These are phyloP conservation scores for Hipparchia semele DNA, from an alignment of 2,888 invertebrate genomes.

Conservation along the genomic window DNA sequence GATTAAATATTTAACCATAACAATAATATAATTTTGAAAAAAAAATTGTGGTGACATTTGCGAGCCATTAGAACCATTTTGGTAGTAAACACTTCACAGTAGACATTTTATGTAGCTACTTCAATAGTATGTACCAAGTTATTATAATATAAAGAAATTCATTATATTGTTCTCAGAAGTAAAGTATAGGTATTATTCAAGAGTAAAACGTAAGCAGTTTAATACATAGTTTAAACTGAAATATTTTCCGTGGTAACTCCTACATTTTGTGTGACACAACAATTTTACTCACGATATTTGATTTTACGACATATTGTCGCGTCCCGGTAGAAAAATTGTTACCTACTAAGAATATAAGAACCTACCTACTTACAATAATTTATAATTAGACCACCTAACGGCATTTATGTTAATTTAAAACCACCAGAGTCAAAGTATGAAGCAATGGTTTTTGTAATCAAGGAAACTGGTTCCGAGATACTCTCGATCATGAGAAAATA, in stretches of 20 bases:
- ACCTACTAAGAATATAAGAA: not conserved
- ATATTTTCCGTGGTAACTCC: not conserved
- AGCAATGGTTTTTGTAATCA: constrained; percentile 25
- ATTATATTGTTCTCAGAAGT: too few relatives aligned
- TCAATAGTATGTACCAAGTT: too few relatives aligned
- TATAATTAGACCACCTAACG: constrained; percentile 7
- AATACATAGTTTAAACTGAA: not conserved
- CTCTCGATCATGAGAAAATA: constrained; percentile 53
- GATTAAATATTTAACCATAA: too few relatives aligned
- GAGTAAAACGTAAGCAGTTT: too few relatives aligned
- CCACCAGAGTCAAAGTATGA: not conserved
- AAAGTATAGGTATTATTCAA: too few relatives aligned
- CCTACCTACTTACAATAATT: not conserved
- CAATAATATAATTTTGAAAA: too few relatives aligned
- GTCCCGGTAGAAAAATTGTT: not conserved
- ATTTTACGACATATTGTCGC: not conserved
- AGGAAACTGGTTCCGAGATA: constrained; percentile 50
- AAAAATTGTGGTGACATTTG: too few relatives aligned
- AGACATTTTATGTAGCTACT: too few relatives aligned
- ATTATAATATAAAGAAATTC: too few relatives aligned
- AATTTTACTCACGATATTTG: not conserved
- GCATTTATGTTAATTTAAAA: not conserved
- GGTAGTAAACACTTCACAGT: too few relatives aligned
- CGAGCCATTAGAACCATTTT: too few relatives aligned
- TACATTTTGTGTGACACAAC: constrained; percentile 10